Evolutionary conservation across 2,113 vertebrate genomes (phyloP).

Genomic region (Petroica traversi): DNA sequence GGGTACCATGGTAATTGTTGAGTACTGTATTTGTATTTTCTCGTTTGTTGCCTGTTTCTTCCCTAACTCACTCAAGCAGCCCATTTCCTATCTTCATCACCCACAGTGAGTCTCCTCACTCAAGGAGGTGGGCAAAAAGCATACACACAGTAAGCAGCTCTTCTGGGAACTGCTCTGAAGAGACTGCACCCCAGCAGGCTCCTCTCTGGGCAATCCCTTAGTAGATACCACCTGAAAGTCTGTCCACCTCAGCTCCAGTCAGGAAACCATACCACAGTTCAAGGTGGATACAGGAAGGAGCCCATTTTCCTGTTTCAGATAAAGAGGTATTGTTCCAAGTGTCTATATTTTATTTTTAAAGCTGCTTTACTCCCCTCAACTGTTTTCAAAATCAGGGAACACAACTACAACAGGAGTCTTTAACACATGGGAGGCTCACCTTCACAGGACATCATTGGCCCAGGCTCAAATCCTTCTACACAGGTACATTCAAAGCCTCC

Average conservation of each 20-base stretch:
- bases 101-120: background rate
- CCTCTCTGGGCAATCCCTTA: background rate
- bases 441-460: slow-evolving; percentile 98
- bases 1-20: too few relatives aligned
- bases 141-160: background rate
- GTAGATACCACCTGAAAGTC: background rate
- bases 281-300: background rate
- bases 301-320: background rate
- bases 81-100: background rate
- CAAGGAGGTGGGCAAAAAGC: background rate
- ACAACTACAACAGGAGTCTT: background rate
- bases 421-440: slow-evolving; percentile 68
- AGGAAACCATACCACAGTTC: background rate
- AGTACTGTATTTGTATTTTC: background rate
- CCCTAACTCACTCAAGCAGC: background rate
- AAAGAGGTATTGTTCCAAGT: background rate
- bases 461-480: slow-evolving; percentile 95
- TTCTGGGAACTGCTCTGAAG: background rate
- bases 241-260: background rate
- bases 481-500: slow-evolving; percentile 96
- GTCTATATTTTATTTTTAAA: background rate
- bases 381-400: background rate
- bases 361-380: background rate
- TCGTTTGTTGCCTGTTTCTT: background rate
- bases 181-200: background rate